Evolutionary conservation across 2,113 vertebrate species (phyloP).

Genomic region (Nematolebias whitei): DNA sequence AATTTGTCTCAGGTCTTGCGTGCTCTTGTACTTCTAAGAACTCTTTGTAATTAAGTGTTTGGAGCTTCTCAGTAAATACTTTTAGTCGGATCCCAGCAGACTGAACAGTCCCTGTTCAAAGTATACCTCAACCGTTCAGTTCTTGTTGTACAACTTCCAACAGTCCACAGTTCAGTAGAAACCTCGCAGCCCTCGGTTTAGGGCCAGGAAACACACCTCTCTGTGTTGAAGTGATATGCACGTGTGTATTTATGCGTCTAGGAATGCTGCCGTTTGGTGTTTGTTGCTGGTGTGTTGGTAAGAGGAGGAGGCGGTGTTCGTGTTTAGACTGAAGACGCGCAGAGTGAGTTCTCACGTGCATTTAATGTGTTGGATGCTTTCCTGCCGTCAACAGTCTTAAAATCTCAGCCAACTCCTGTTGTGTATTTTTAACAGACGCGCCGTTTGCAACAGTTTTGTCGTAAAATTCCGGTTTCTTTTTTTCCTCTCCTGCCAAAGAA

Average conservation of each 20-base stretch:
- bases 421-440: constrained; percentile 8
- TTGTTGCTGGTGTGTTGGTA: constrained; percentile 62
- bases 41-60: no score
- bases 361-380: constrained; percentile 37
- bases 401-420: constrained; percentile 12
- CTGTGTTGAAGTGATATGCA: constrained; percentile 20
- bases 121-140: constrained; percentile 8
- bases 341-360: constrained; percentile 36
- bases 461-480: constrained; percentile 24
- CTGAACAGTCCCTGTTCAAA: constrained; percentile 12
- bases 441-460: constrained; percentile 10
- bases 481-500: constrained; percentile 2
- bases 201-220: no score
- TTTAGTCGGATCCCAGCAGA: not conserved
- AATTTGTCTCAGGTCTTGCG: no score
- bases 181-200: not conserved
- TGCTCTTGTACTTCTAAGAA: no score
- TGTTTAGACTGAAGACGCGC: constrained; percentile 33
- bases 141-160: constrained; percentile 2
- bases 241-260: constrained; percentile 39
- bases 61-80: no score
- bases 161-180: constrained; percentile 5
- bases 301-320: constrained; percentile 52
- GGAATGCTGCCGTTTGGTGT: constrained; percentile 70
- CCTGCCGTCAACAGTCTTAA: not conserved